Evolutionary conservation across 2,797 vertebrate genomes (phyloP).

Genomic region (Morus bassanus): DNA sequence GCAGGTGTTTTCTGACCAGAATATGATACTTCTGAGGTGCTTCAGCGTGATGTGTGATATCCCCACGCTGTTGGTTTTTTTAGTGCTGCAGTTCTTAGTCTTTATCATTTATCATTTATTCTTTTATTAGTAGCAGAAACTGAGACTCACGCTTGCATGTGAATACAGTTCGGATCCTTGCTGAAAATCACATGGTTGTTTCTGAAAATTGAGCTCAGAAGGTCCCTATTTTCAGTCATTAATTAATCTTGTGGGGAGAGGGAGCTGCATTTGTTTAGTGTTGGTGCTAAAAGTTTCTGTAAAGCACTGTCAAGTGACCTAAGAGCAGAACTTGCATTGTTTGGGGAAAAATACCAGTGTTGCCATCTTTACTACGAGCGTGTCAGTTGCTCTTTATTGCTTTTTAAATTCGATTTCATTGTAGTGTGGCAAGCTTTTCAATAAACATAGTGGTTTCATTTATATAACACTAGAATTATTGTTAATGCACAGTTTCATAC

Average conservation of each 20-base stretch:
- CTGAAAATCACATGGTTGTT: neutral
- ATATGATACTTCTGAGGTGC: neutral
- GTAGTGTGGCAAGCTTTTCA: constrained; percentile 36
- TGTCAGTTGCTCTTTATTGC: constrained; percentile 41
- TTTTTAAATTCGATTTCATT: constrained; percentile 61
- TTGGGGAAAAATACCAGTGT: neutral
- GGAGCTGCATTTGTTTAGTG: neutral
- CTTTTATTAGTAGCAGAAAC: neutral
- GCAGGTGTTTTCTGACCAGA: neutral
- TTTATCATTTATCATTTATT: neutral
- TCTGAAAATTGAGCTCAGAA: neutral
- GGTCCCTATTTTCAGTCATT: neutral
- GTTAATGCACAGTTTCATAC: constrained; percentile 45
- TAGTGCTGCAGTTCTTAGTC: neutral
- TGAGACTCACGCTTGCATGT: neutral
- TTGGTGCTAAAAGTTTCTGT: neutral
- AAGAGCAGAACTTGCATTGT: neutral
- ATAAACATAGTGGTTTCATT: constrained; percentile 52
- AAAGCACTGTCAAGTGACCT: neutral
- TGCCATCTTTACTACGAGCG: neutral
- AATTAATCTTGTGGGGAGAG: neutral
- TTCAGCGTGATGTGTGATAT: neutral
- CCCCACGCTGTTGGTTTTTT: neutral
- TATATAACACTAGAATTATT: constrained; percentile 40
- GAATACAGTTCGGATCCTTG: neutral